phyloP scores from a whole-genome alignment of 2,888 invertebrate species.

The Hedya salicella region DNA sequence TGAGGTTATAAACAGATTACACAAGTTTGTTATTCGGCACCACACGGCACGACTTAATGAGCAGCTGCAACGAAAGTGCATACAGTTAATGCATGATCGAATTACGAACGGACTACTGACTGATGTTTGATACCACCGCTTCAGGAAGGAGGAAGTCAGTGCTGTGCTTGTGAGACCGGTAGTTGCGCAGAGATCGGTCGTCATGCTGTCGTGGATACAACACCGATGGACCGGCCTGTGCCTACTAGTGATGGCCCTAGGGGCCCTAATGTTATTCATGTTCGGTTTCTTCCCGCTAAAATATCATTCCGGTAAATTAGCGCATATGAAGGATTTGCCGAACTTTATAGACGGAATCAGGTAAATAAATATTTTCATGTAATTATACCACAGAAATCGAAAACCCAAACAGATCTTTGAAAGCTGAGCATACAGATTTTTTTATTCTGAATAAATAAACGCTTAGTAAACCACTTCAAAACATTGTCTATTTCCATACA shows the following conservation, averaged over 20 bases:
- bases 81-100: slow-evolving; percentile 34
- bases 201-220: slow-evolving; percentile 73
- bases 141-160: slow-evolving; percentile 39
- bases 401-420: no score
- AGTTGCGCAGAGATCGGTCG: slow-evolving; percentile 40
- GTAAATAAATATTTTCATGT: slow-evolving; percentile 61
- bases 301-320: slow-evolving; percentile 78
- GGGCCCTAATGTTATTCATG: slow-evolving; percentile 79
- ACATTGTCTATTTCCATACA: not conserved
- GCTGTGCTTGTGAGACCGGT: slow-evolving; percentile 27
- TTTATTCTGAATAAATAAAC: no score
- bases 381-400: no score
- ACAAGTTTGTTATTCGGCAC: slow-evolving; percentile 32
- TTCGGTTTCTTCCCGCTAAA: slow-evolving; percentile 87
- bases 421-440: no score
- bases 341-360: slow-evolving; percentile 80
- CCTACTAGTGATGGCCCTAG: slow-evolving; percentile 68
- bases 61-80: slow-evolving; percentile 36
- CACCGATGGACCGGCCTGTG: slow-evolving; percentile 77
- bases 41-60: slow-evolving; percentile 35
- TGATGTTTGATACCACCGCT: slow-evolving; percentile 22
- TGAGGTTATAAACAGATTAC: slow-evolving; percentile 37
- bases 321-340: slow-evolving; percentile 82
- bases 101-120: slow-evolving; percentile 27
- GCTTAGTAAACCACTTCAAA: not conserved